A percentile compares a stretch with the other conserved stretches of the same genome.
phyloP scores from a whole-genome alignment of 2,888 invertebrate species.

The Xestia rhomboidea region DNA sequence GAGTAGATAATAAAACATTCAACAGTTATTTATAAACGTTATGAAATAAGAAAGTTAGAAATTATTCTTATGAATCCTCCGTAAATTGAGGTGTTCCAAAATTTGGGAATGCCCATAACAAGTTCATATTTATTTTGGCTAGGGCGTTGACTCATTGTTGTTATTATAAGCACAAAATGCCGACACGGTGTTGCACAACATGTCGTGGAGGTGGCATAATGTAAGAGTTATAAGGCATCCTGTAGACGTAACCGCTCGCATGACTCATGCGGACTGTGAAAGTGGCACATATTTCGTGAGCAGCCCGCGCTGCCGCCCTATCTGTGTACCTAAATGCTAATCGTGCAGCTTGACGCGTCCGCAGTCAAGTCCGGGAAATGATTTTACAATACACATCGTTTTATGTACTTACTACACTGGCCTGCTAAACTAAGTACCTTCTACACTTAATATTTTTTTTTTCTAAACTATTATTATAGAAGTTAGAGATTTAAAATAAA shows the following conservation, averaged over 20 bases:
- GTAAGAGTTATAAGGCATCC: conserved; percentile 79
- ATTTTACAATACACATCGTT: no score
- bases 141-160: conserved; percentile 71
- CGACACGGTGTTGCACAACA: conserved; percentile 83
- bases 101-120: conserved; percentile 47
- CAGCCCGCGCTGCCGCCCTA: conserved; percentile 64
- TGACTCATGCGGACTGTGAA: conserved; percentile 88
- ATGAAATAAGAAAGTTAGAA: conserved; percentile 58
- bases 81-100: conserved; percentile 27
- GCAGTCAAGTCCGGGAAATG: conserved; percentile 6
- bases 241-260: conserved; percentile 79
- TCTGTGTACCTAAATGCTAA: conserved; percentile 37
- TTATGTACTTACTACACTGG: no score
- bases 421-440: no score
- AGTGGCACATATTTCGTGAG: conserved; percentile 81
- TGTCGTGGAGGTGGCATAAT: conserved; percentile 72
- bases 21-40: conserved; percentile 13
- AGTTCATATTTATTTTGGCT: conserved; percentile 52
- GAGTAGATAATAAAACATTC: background rate
- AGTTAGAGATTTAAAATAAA: no score
- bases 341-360: conserved; percentile 32
- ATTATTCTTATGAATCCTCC: conserved; percentile 26
- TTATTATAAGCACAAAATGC: conserved; percentile 77
- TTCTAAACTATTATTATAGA: no score
- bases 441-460: no score